Base-by-base conservation (phyloP, 2,797 vertebrate genomes). In the Trachops cirrhosus region DNA sequence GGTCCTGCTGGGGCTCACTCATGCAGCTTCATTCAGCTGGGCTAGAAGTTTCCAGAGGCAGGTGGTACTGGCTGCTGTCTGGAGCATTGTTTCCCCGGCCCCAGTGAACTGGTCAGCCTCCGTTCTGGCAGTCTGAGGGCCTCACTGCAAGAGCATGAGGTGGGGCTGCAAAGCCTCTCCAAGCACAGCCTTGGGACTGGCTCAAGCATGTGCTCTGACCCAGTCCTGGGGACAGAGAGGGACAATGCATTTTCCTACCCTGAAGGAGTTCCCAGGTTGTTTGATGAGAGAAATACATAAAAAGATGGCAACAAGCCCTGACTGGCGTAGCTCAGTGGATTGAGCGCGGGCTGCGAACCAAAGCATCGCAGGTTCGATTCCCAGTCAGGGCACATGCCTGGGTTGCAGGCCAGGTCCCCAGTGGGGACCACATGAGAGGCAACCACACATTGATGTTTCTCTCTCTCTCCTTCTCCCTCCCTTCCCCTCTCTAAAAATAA, bases 51-150 rank as follows among this genome's bases (percentile, higher is more conserved):
- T 77, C 57, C 48, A 39, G 46, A 74, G 74, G 74, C 15, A 4
- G 39, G 9, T 10, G n/a, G 18, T 44, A 10, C 48, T 32, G 24
- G 39, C 26, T 68, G 34, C n/a, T 8, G 19, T 74, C 84, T 37
- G 46, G 39, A 2, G 9, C 29, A 3, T n/a, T 59, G 77, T n/a
- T 52, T 9, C 24, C 18, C 18, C 50, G 39, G 29, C 21, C 41
- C 9, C 21, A 26, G 2, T 37, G 44, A 22, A 18, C 44, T 37
- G 44, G 44, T 24, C 62, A 57, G 39, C 62, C 62, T 46, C 73
- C 1, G 9, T 14, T 14, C 59, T 1, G 0, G 3, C 0, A 12
- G 24, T 12, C 48, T 5, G 37, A 75, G 44, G 29, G 32, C 19
- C 21, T 9, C 3, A 2, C 15, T 19, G 57, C 19, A 7, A 19